These are phyloP conservation scores for Atrina japonica DNA, from an alignment of 2,888 invertebrate species.

Conservation along the genomic window DNA sequence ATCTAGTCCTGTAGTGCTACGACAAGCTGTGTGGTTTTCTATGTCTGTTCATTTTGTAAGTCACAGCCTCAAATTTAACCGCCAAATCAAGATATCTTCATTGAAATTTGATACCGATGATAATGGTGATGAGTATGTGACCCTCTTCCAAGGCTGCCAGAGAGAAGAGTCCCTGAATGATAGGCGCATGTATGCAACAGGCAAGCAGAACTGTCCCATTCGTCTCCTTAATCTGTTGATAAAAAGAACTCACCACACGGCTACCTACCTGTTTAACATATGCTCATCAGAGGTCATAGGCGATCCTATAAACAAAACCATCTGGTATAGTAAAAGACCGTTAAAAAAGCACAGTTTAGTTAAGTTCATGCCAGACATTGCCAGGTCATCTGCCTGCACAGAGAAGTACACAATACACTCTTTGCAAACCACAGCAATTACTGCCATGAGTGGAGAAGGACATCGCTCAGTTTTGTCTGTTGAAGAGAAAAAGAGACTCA, in stretches of 20 bases:
- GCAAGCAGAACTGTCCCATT: constrained; percentile 10
- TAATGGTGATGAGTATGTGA: constrained; percentile 5
- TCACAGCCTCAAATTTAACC: constrained; percentile 2
- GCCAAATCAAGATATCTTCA: constrained; percentile 1
- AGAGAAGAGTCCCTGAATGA: not conserved
- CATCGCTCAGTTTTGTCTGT: too few species aligned
- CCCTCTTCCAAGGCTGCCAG: not conserved
- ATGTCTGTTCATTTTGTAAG: constrained; percentile 18
- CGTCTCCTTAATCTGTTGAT: constrained; percentile 17
- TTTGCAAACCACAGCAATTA: constrained; percentile 1
- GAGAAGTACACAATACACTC: constrained; percentile 11
- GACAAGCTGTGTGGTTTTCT: constrained; percentile 17
- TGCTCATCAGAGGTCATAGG: not conserved
- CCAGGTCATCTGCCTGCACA: not conserved
- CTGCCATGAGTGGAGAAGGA: too few species aligned
- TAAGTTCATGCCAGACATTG: constrained; percentile 7
- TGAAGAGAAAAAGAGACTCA: too few species aligned
- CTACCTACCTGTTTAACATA: not conserved
- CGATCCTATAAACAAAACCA: not conserved
- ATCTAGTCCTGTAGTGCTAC: constrained; percentile 3
- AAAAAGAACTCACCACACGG: constrained; percentile 4
- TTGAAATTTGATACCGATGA: constrained; percentile 6
- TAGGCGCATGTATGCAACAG: constrained; percentile 32
- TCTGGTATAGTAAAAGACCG: not conserved
- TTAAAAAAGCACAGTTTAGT: not conserved